These are phyloP conservation scores for Apis dorsata DNA, from an alignment of 1,140 invertebrate species.

Conservation along the genomic window DNA sequence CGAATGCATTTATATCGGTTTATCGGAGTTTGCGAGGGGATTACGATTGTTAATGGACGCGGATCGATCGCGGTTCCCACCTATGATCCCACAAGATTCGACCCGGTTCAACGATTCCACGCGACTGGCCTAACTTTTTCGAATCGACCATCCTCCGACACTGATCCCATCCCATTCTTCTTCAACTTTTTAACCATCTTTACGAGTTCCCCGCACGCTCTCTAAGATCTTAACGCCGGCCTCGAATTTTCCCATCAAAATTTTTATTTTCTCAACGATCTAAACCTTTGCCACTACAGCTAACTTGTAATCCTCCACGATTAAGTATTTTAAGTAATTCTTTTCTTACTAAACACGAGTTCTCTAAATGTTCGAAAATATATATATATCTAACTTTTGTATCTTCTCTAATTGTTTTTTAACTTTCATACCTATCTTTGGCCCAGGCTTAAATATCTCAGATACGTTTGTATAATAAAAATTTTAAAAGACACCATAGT, in stretches of 20 bases:
- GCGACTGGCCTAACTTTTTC: background rate
- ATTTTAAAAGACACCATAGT: no score
- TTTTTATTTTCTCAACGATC: no score
- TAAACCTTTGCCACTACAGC: no score
- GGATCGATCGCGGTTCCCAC: background rate
- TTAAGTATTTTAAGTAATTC: no score
- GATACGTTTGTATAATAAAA: no score
- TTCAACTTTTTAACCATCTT: background rate
- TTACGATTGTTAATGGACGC: background rate
- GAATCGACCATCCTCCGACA: background rate
- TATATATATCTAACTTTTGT: no score
- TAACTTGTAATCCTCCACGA: no score
- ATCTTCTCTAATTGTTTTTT: no score
- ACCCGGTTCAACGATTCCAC: background rate
- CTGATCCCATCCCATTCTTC: background rate
- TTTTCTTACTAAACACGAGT: no score
- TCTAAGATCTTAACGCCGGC: background rate
- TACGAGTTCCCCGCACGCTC: background rate
- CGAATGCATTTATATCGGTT: conserved; percentile 13
- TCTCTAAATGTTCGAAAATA: no score
- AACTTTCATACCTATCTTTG: no score
- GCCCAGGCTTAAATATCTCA: no score
- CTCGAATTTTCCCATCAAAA: background rate
- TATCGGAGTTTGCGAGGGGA: background rate
- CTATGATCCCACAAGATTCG: background rate